Base-by-base conservation (phyloP, 2,888 invertebrate genomes). In the Epinotia ramella region DNA sequence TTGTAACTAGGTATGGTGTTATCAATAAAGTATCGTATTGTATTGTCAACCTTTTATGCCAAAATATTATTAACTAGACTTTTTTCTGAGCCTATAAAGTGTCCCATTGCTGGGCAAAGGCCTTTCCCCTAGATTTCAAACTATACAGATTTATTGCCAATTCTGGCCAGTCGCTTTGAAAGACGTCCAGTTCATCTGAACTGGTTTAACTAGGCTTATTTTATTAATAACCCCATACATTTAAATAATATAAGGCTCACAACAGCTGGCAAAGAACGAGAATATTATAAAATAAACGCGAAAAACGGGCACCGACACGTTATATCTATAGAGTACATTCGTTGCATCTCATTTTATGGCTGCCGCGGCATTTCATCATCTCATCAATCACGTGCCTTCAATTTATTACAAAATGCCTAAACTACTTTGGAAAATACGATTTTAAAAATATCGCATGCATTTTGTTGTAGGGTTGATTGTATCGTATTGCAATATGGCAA, bases 351-450 rank as follows among this genome's bases (percentile, higher is more conserved):
- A 82, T 80, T 84, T 84, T 82, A 81, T 80, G 81, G 80, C 80
- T 78, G 78, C 56, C 77, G 70, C 77, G 72, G 76, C 78, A 81
- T 80, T 78, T 81, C 86, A 89, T 89, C 89, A 89, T 80, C 78
- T 81, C 86, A 89, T 89, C 89, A 89, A 90, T 90, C 89, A 88
- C 79, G 75, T 60, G 79, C 80, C 84, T 85, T 86, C 88, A 88
- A 89, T 90, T 86, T 88, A 88, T 88, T 84, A 87, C 84, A 84
- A 86, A 87, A 85, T 83, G 80, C 84, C 86, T 86, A 87, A 88
- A 82, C 83, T 83, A 81, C 83, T 71, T 79, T 67, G 76, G 78
- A 78, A 80, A 77, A 78, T 70, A 18, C 28, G 49, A 11, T 71
- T 60, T 62, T 57, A 20, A 62, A 75, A 70, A 75, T 70, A 70